Base-by-base conservation (phyloP, 2,797 vertebrate genomes). In the Fundulus diaphanus region DNA sequence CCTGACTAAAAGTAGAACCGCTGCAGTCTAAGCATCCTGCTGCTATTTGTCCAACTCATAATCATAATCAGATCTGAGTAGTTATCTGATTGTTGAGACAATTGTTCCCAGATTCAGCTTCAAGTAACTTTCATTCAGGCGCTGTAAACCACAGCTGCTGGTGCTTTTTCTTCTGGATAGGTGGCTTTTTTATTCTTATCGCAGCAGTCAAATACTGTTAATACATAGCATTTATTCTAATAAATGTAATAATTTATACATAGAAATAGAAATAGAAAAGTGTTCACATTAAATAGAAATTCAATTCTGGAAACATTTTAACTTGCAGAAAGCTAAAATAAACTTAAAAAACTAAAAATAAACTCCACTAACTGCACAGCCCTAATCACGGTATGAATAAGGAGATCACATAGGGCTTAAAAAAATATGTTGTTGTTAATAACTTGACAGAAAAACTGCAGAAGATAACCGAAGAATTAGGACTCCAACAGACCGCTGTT, bases 11-110 rank as follows among this genome's bases (percentile, higher is more conserved):
- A 5, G 33, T 33, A n/a, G 68, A 15, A 12, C 31, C 24, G 20
- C 24, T 27, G 48, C 48, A 29, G 29, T 51, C 46, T 68, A 44
- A 49, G 11, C 24, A 27, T 68, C 46, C 46, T 33, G 63, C 24
- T 42, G 37, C 63, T 40, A 65, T 65, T 65, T 65, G 61, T 65
- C 35, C 61, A 40, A 20, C 37, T 66, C 63, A 66, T 6, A n/a
- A 42, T 66, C 37, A 66, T 66, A 27, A 42, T 66, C 63, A 66
- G 63, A 66, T 66, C 37, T 15, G 63, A 66, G 22, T 42, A 66
- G 15, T 66, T 66, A 65, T 40, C 11, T 2, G 37, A 65, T 40
- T 65, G 5, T 12, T 65, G 24, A 65, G 22, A n/a, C 37, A 42
- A 66, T 27, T 27, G 27, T 66, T 42, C 24, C 40, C 24, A 42